Evolutionary conservation across 2,888 invertebrate species (phyloP).

Genomic region (Megaustenia siamemsis): DNA sequence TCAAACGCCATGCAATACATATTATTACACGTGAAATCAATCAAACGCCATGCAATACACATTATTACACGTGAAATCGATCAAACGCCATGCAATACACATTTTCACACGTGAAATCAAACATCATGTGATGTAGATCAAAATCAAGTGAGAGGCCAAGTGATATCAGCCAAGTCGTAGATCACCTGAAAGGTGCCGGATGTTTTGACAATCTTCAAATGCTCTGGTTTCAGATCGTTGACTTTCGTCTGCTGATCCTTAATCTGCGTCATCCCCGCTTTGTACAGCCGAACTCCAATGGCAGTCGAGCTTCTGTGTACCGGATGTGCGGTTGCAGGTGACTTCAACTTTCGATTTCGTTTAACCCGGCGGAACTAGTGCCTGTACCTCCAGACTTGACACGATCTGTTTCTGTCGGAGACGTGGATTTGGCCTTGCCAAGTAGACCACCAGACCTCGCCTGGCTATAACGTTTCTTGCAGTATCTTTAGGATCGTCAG

Average conservation of each 20-base stretch:
- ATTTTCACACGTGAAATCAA: neutral
- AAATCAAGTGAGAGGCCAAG: neutral
- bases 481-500: slow-evolving; percentile 74
- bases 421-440: slow-evolving; percentile 60
- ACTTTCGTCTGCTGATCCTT: slow-evolving; percentile 56
- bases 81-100: too few species aligned
- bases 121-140: neutral
- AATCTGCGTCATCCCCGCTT: slow-evolving; percentile 40
- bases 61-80: neutral
- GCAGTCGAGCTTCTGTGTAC: slow-evolving; percentile 56
- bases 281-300: slow-evolving; percentile 56
- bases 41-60: neutral
- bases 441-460: slow-evolving; percentile 72
- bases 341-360: neutral
- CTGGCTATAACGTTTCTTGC: slow-evolving; percentile 73
- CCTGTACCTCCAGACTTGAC: neutral
- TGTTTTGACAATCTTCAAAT: slow-evolving; percentile 73
- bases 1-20: neutral
- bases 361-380: neutral
- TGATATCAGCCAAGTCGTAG: neutral
- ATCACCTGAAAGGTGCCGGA: slow-evolving; percentile 64
- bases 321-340: neutral
- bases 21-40: neutral
- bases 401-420: neutral
- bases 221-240: slow-evolving; percentile 60